These are phyloP conservation scores for Drosophila setifemur DNA, from an alignment of 1,140 invertebrate species.

Conservation along the genomic window DNA sequence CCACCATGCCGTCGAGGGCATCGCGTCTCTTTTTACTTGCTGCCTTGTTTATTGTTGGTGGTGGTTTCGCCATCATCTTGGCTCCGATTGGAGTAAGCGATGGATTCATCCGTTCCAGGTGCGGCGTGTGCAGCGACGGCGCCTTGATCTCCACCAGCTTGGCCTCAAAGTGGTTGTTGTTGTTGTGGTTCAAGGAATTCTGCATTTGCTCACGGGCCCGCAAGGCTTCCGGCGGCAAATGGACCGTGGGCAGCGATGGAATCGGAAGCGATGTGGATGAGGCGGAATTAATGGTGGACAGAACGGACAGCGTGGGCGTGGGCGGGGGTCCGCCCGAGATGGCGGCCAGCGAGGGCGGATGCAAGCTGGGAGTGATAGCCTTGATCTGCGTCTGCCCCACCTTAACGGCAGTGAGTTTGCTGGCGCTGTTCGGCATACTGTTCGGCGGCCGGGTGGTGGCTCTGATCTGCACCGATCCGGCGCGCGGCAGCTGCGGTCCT, in stretches of 20 bases:
- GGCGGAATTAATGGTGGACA: constrained; percentile 71
- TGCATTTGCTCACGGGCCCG: constrained; percentile 69
- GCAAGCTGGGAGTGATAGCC: constrained; percentile 74
- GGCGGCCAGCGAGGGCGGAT: constrained; percentile 73
- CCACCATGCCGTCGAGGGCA: constrained; percentile 53
- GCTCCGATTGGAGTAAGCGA: constrained; percentile 67
- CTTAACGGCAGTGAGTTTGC: constrained; percentile 80
- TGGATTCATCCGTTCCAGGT: constrained; percentile 59
- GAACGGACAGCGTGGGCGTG: constrained; percentile 70
- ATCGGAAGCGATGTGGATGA: constrained; percentile 63
- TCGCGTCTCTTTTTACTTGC: constrained; percentile 76
- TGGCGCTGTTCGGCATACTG: constrained; percentile 41
- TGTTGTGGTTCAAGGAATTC: constrained; percentile 69
- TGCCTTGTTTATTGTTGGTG: constrained; percentile 53
- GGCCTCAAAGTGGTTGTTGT: constrained; percentile 69
- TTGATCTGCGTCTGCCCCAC: constrained; percentile 82
- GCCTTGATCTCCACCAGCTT: constrained; percentile 71
- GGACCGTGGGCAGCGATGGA: constrained; percentile 76
- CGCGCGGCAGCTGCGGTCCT: constrained; percentile 70
- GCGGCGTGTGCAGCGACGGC: constrained; percentile 39
- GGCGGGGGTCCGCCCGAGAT: constrained; percentile 71
- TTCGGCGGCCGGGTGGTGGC: constrained; percentile 56
- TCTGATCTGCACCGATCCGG: constrained; percentile 76
- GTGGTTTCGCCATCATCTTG: constrained; percentile 43
- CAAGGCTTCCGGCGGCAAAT: constrained; percentile 66